These are phyloP conservation scores for Agonopterix subpropinquella DNA, from an alignment of 2,888 invertebrate genomes.

Conservation along the genomic window DNA sequence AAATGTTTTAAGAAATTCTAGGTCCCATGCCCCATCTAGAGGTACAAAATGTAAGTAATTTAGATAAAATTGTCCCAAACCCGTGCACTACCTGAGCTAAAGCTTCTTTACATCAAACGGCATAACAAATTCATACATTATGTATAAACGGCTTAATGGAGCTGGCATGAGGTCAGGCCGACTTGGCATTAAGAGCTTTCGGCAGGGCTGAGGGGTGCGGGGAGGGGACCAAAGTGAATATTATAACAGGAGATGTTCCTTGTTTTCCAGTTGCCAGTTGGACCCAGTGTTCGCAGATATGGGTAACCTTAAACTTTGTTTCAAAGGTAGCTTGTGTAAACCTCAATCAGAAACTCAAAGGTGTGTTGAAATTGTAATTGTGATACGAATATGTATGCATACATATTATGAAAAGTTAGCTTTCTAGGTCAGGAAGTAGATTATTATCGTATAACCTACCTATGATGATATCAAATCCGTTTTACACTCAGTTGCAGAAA, in stretches of 20 bases:
- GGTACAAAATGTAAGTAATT: conserved; percentile 10
- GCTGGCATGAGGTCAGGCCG: conserved; percentile 70
- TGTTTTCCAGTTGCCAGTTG: conserved; percentile 23
- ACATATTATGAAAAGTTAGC: no score
- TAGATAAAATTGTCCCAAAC: conserved; percentile 46
- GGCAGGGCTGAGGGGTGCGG: conserved; percentile 41
- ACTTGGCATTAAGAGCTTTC: conserved; percentile 73
- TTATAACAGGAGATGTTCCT: conserved; percentile 59
- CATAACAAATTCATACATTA: conserved; percentile 75
- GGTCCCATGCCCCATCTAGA: neutral
- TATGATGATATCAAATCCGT: no score
- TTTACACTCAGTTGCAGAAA: no score
- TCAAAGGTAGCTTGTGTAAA: neutral
- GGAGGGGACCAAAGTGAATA: conserved; percentile 64
- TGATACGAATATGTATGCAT: no score
- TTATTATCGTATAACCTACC: no score
- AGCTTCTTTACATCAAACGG: conserved; percentile 75
- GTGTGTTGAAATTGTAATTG: neutral
- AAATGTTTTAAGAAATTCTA: no score
- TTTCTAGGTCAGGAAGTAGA: no score
- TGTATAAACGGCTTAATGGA: conserved; percentile 75
- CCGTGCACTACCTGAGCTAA: conserved; percentile 66
- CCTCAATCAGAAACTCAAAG: conserved; percentile 2
- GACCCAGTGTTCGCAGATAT: conserved; percentile 1
- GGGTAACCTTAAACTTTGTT: neutral